Evolutionary conservation across 2,888 invertebrate genomes (phyloP).

Genomic region (Oligia strigilis): DNA sequence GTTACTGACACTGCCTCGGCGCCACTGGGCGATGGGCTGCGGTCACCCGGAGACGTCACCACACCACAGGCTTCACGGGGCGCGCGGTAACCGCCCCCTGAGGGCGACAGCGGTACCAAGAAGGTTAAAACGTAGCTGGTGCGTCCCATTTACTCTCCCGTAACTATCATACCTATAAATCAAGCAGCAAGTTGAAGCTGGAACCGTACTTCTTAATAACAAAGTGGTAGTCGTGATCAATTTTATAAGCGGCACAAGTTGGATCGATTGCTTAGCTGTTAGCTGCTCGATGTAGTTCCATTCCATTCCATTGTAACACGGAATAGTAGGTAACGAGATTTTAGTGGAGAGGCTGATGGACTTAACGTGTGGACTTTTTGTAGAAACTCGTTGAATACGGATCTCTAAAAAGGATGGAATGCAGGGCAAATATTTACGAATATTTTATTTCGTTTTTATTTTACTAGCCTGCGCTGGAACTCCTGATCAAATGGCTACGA

Average conservation of each 20-base stretch:
- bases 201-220: slow-evolving; percentile 43
- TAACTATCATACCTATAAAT: slow-evolving; percentile 53
- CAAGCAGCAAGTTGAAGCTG: slow-evolving; percentile 41
- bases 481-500: no score
- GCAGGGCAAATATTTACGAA: neutral
- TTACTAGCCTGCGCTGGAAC: no score
- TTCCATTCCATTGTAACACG: slow-evolving; percentile 14
- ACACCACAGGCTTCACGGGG: neutral
- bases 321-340: neutral
- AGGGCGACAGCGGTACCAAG: neutral
- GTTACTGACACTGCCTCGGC: neutral
- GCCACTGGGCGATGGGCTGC: neutral
- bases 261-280: slow-evolving; percentile 45
- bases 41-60: no score
- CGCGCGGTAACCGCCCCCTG: neutral
- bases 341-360: neutral
- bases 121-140: neutral
- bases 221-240: slow-evolving; percentile 51
- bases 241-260: slow-evolving; percentile 48
- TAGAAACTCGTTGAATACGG: neutral
- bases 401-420: neutral
- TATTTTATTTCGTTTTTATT: neutral
- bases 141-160: neutral
- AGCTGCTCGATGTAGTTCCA: neutral
- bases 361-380: neutral